Conservation (phyloP, 1,140 invertebrate genomes). For the Sitodiplosis mosellana region DNA sequence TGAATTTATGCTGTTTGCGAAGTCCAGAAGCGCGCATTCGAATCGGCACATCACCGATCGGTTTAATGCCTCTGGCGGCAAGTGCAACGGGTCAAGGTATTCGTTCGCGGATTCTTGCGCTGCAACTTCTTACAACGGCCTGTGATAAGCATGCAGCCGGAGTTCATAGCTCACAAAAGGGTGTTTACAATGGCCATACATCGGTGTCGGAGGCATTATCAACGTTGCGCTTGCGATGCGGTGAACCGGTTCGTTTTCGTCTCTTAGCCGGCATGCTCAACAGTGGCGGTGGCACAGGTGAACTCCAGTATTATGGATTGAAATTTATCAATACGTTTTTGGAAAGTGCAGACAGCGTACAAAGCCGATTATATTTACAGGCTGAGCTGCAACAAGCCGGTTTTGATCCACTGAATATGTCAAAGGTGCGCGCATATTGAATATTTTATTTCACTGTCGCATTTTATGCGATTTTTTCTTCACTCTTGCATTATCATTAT, state of each 20-base stretch:
- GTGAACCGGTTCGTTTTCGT: constrained; percentile 79
- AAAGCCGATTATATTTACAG: constrained; percentile 72
- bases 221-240: constrained; percentile 68
- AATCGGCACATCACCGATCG: constrained; percentile 56
- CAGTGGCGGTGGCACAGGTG: constrained; percentile 41
- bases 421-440: constrained; percentile 35
- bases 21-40: constrained; percentile 54
- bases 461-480: too few species aligned
- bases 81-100: constrained; percentile 32
- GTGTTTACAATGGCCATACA: constrained; percentile 39
- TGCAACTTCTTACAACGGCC: constrained; percentile 52
- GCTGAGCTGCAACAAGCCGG: constrained; percentile 73
- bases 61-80: constrained; percentile 68
- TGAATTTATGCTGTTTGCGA: constrained; percentile 55
- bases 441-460: too few species aligned
- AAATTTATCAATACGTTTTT: constrained; percentile 72
- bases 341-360: constrained; percentile 47
- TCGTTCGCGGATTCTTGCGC: constrained; percentile 20
- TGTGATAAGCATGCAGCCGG: constrained; percentile 41
- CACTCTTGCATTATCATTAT: too few species aligned
- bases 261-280: constrained; percentile 75
- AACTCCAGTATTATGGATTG: constrained; percentile 63
- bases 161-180: constrained; percentile 15
- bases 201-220: constrained; percentile 79
- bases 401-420: constrained; percentile 47